A percentile compares a stretch with the other conserved stretches of the same genome.
phyloP scores from a whole-genome alignment of 1,140 invertebrate genomes.

The Mercenaria mercenaria region DNA sequence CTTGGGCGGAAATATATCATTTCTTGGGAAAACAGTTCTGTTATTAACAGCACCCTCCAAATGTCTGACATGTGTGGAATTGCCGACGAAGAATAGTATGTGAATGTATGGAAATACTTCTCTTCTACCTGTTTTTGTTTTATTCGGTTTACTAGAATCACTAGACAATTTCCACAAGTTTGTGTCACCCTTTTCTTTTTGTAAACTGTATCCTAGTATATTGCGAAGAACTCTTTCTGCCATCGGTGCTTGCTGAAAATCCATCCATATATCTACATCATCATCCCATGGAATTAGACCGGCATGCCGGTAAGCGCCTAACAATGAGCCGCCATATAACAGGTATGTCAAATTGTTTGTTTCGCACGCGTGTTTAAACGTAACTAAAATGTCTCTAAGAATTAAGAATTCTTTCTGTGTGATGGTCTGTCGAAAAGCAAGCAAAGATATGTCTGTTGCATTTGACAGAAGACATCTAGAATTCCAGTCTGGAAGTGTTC shows the following conservation, averaged over 20 bases:
- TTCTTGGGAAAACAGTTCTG: slow-evolving; percentile 70
- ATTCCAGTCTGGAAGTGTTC: neutral
- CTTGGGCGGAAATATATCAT: slow-evolving; percentile 77
- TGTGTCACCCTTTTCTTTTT: neutral
- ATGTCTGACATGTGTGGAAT: slow-evolving; percentile 80
- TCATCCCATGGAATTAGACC: slow-evolving; percentile 79
- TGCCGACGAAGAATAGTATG: slow-evolving; percentile 81
- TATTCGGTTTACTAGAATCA: slow-evolving; percentile 37
- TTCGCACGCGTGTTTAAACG: slow-evolving; percentile 26
- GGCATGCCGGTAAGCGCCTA: slow-evolving; percentile 76
- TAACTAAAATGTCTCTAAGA: slow-evolving; percentile 1
- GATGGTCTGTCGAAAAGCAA: neutral
- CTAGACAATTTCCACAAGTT: neutral
- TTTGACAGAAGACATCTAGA: neutral
- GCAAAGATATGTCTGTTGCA: neutral
- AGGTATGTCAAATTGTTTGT: slow-evolving; percentile 65
- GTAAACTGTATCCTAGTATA: slow-evolving; percentile 3
- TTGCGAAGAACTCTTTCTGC: neutral
- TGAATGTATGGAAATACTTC: slow-evolving; percentile 80
- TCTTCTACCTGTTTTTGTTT: too few relatives aligned
- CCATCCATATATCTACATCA: slow-evolving; percentile 76
- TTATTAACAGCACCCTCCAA: slow-evolving; percentile 61
- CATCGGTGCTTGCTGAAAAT: slow-evolving; percentile 27
- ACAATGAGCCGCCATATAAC: slow-evolving; percentile 71
- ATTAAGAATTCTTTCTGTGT: neutral